phyloP scores from a whole-genome alignment of 2,888 invertebrate genomes.

The Ferrisia virgata region DNA sequence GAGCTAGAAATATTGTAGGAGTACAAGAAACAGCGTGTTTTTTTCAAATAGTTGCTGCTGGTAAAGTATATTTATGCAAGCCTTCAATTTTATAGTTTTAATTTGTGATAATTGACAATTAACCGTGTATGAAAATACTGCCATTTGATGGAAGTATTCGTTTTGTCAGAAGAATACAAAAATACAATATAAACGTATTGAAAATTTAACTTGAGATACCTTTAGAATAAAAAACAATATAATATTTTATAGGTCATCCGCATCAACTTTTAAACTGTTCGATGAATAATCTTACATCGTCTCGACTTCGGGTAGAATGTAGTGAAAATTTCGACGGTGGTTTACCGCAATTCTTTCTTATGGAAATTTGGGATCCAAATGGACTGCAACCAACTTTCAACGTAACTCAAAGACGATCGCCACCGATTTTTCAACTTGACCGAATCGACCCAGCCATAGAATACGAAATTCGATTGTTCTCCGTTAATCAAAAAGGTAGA shows the following conservation, averaged over 20 bases:
- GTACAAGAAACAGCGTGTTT: conserved; percentile 79
- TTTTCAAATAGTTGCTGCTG: conserved; percentile 81
- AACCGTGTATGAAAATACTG: too few species aligned
- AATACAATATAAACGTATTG: too few species aligned
- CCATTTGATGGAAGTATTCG: too few species aligned
- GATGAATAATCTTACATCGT: conserved; percentile 76
- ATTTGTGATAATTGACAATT: too few species aligned
- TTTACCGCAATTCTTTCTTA: conserved; percentile 78
- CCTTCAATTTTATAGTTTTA: too few species aligned
- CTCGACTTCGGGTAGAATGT: conserved; percentile 79
- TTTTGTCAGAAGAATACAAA: too few species aligned
- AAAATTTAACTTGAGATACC: too few species aligned
- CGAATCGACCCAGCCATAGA: conserved; percentile 68
- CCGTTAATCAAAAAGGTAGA: conserved; percentile 81
- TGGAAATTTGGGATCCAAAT: conserved; percentile 58
- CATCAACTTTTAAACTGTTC: conserved; percentile 84
- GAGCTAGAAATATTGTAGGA: conserved; percentile 79
- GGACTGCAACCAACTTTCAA: conserved; percentile 60
- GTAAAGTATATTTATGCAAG: conserved; percentile 56
- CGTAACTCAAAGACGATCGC: conserved; percentile 62
- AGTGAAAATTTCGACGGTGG: conserved; percentile 85
- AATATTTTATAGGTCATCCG: conserved; percentile 69
- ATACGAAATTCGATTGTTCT: conserved; percentile 75
- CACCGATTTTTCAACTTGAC: conserved; percentile 66
- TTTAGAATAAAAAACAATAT: neutral